Base-by-base conservation (phyloP, 2,888 invertebrate species). In the Yponomeuta sedellus region DNA sequence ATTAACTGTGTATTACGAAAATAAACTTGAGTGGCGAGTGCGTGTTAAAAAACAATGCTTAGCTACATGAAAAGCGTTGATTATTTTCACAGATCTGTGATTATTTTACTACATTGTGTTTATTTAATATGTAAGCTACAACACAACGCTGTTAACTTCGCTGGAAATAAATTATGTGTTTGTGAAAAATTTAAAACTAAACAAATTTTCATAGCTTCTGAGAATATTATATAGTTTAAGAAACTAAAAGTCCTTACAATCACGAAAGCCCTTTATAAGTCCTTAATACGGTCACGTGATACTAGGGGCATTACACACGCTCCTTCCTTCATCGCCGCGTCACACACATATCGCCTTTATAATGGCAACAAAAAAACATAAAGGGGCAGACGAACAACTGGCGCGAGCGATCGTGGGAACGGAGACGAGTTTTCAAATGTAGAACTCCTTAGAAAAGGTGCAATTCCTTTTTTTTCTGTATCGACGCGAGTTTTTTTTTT, bases 391-490 rank as follows among this genome's bases (percentile, higher is more conserved):
- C 80, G 82, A 77, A 78, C 91, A 91, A 91, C 90, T 91, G 89
- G 88, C 91, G 90, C 86, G 85, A 83, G 85, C 85, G 85, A 89
- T 80, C 91, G 91, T 91, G 91, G 91, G 91, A 91, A 91, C 86
- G 83, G 82, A 81, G 83, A 86, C 83, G 84, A 85, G 85, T 86
- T 52, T 82, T 85, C 83, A 85, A 87, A 86, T 87, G 83, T 85
- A 86, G 85, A 87, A 86, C 87, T 83, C 83, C 85, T 88, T 88
- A 88, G 86, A 86, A 90, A 90, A 91, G 90, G 88, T 90, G 88
- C 90, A 86, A 88, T 89, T 85, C 83, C 67, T 72, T 80, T 82
- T 86, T 85, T 87, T 84, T 83, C 22, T 61, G 61, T 71, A 75
- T 77, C 71, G 68, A 75, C 74, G 71, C 16, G 16, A 72, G 77